Evolutionary conservation across 1,140 invertebrate species (phyloP), one percentile per base, ranked within the genome.

Genomic region (Orius insidiosus): DNA sequence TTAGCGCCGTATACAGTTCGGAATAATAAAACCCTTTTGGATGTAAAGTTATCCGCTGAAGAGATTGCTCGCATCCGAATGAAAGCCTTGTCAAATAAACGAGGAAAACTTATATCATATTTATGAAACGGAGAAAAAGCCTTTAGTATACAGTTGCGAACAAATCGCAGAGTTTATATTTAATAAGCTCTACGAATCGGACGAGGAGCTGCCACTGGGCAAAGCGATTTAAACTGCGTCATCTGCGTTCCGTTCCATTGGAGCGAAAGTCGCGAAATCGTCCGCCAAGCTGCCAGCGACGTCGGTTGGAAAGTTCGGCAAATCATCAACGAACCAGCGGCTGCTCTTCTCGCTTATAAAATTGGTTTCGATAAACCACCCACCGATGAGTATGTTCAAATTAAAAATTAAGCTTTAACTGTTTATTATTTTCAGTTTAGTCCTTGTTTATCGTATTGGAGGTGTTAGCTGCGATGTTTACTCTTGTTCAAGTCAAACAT

Each of bases 281-380:
- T 80, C 33, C 67, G 69, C 38, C 68, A 74, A 45, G 70, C 73
- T 55, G 80, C 78, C 3, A 63, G 68, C 52, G 61, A 70, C 37
- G 78, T 76, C 30, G 78, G 80, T 6, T 84, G 80, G 63, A 71
- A 75, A 56, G 71, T 80, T 8, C 60, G 78, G 4, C 74, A 79
- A 57, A 66, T 78, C 0, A 71, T 81, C 30, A 68, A 68, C 51
- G 77, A 80, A 57, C 75, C 75, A 15, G 69, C 74, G 31, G 75
- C 77, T 10, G 70, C 76, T 7, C 59, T 74, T 14, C 56, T 80
- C 8, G 75, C 75, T 19, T 76, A 78, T 56, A 67, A 68, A 30
- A 63, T 78, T 48, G 70, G 71, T 33, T 68, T 74, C 45, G 54
- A 61, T 32, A 55, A 58, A 16, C 61, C 59, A 11, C 47, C 58